phyloP scores from a whole-genome alignment of 1,140 invertebrate species.

The Harlomillsia oculata region DNA sequence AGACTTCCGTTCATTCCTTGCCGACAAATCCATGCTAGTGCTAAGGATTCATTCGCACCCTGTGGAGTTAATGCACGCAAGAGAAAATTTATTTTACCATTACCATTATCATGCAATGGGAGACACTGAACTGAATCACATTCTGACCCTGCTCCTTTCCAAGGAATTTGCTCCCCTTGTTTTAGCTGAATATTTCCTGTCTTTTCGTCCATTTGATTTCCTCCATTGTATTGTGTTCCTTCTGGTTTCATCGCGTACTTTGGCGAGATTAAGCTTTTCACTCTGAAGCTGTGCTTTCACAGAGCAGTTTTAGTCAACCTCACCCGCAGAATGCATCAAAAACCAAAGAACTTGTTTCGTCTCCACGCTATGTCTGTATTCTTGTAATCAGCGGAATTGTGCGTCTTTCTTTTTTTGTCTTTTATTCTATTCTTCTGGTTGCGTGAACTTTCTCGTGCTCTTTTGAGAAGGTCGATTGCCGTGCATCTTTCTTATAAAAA shows the following conservation, averaged over 20 bases:
- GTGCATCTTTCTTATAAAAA: too few relatives aligned
- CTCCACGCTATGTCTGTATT: neutral
- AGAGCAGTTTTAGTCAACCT: neutral
- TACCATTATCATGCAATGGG: neutral
- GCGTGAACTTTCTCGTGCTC: too few relatives aligned
- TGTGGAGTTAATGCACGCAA: slow-evolving; percentile 3
- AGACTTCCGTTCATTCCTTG: slow-evolving; percentile 3
- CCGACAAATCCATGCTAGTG: too few relatives aligned
- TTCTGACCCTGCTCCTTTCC: neutral
- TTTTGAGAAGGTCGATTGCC: too few relatives aligned
- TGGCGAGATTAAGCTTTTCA: neutral
- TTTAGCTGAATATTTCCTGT: too few relatives aligned
- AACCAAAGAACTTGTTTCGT: neutral
- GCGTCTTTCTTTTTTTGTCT: neutral
- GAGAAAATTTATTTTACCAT: slow-evolving; percentile 4
- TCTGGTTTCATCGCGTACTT: neutral
- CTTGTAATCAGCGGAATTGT: neutral
- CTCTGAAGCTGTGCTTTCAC: neutral
- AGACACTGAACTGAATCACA: neutral
- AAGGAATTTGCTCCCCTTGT: neutral
- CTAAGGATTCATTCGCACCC: slow-evolving; percentile 1
- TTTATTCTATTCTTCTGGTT: neutral
- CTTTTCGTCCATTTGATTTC: too few relatives aligned
- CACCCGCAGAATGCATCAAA: neutral
- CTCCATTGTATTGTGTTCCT: neutral